Evolutionary conservation across 2,888 invertebrate genomes (phyloP).

Genomic region (Drosophila phalerata): DNA sequence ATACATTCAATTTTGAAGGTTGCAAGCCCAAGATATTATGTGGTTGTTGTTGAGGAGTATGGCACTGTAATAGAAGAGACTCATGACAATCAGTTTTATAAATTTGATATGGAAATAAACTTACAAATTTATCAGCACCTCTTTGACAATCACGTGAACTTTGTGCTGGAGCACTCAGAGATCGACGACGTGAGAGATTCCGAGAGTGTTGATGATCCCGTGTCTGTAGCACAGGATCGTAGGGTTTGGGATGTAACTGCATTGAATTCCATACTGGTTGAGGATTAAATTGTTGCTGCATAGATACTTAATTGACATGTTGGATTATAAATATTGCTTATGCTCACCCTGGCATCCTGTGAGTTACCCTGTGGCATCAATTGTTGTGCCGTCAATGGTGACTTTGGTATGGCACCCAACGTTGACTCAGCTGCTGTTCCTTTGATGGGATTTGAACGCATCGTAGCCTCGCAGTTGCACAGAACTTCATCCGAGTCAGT

Average conservation of each 20-base stretch:
- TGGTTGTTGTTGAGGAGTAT: background rate
- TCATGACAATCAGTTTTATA: background rate
- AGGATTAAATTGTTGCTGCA: background rate
- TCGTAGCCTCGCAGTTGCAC: background rate
- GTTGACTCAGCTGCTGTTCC: background rate
- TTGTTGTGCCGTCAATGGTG: background rate
- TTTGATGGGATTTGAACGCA: slow-evolving; percentile 6
- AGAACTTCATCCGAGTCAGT: background rate
- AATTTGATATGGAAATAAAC: background rate
- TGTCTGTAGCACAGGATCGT: background rate
- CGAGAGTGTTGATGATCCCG: background rate
- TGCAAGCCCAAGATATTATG: slow-evolving; percentile 7
- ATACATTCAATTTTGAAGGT: slow-evolving; percentile 10
- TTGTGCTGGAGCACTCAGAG: slow-evolving; percentile 32
- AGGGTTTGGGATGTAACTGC: background rate
- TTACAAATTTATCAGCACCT: slow-evolving; percentile 31
- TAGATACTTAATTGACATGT: background rate
- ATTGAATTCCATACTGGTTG: background rate
- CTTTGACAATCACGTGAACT: slow-evolving; percentile 12
- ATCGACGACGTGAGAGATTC: slow-evolving; percentile 2
- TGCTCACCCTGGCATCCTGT: slow-evolving; percentile 9
- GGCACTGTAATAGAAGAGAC: slow-evolving; percentile 3
- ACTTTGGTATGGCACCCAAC: background rate
- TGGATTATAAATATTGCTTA: background rate
- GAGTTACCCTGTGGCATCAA: background rate